These are phyloP conservation scores for Clanis bilineata DNA, from an alignment of 2,888 invertebrate species.

Conservation along the genomic window DNA sequence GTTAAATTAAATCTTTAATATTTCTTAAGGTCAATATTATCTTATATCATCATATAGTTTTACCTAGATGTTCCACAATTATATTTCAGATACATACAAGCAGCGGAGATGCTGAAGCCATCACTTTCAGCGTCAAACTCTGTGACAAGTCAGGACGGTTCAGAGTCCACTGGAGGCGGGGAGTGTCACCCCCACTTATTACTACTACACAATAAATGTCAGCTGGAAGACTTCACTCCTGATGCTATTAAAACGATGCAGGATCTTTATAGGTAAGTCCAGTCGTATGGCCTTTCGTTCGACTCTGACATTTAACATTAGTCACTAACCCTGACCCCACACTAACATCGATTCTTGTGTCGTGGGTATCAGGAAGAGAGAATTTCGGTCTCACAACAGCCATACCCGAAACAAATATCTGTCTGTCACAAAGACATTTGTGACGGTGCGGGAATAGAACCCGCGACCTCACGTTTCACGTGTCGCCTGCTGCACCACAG, in stretches of 20 bases:
- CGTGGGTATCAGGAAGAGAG: too few species aligned
- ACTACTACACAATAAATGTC: conserved; percentile 91
- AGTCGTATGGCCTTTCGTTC: background rate
- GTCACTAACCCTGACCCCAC: too few species aligned
- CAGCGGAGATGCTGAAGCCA: conserved; percentile 94
- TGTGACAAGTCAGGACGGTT: conserved; percentile 45
- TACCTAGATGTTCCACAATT: background rate
- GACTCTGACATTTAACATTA: too few species aligned
- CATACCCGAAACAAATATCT: too few species aligned
- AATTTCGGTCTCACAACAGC: too few species aligned
- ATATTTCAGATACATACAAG: conserved; percentile 86
- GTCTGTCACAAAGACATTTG: too few species aligned
- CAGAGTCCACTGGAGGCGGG: conserved; percentile 67
- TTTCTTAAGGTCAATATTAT: too few species aligned
- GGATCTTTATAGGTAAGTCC: conserved; percentile 71
- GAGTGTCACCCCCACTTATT: conserved; percentile 93
- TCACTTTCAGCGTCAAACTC: conserved; percentile 82
- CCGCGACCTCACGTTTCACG: too few species aligned
- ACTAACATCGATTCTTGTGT: too few species aligned
- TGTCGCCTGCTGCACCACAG: too few species aligned
- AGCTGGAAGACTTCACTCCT: conserved; percentile 87
- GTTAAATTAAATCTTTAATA: too few species aligned
- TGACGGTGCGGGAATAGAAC: too few species aligned
- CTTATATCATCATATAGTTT: background rate
- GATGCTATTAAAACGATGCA: conserved; percentile 83